These are phyloP conservation scores for Julus scanicus DNA, from an alignment of 2,888 invertebrate genomes.

Conservation along the genomic window DNA sequence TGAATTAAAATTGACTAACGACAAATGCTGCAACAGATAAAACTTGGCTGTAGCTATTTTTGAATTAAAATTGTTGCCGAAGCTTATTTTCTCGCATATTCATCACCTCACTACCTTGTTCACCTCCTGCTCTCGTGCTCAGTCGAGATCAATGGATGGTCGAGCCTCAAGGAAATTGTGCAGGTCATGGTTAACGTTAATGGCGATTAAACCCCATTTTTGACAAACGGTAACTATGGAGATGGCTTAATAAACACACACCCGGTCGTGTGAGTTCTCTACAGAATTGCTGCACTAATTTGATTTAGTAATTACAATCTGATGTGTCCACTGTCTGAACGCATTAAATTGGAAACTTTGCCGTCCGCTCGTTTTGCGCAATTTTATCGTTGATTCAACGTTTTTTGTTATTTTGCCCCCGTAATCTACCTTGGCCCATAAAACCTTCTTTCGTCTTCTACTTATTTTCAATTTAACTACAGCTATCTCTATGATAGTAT, in stretches of 20 bases:
- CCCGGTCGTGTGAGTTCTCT: background rate
- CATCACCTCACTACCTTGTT: background rate
- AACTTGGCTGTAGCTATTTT: background rate
- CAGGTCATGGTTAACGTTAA: background rate
- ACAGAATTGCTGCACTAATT: background rate
- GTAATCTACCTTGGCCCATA: background rate
- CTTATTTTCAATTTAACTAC: constrained; percentile 14
- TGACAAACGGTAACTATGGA: background rate
- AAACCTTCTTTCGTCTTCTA: background rate
- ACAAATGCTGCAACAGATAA: background rate
- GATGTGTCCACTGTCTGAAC: background rate
- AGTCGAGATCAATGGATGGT: background rate
- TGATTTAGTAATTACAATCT: background rate
- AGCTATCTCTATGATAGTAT: background rate
- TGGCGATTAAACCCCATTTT: background rate
- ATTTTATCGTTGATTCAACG: background rate
- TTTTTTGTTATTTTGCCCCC: background rate
- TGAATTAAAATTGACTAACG: background rate
- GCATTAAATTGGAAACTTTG: background rate
- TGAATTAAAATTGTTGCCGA: background rate
- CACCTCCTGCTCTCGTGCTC: constrained; percentile 3
- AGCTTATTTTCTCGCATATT: background rate
- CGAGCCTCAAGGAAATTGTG: background rate
- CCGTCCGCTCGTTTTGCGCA: background rate
- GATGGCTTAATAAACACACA: background rate